These are phyloP conservation scores for Pristis pectinata DNA, from an alignment of 2,797 vertebrate species.

Conservation along the genomic window DNA sequence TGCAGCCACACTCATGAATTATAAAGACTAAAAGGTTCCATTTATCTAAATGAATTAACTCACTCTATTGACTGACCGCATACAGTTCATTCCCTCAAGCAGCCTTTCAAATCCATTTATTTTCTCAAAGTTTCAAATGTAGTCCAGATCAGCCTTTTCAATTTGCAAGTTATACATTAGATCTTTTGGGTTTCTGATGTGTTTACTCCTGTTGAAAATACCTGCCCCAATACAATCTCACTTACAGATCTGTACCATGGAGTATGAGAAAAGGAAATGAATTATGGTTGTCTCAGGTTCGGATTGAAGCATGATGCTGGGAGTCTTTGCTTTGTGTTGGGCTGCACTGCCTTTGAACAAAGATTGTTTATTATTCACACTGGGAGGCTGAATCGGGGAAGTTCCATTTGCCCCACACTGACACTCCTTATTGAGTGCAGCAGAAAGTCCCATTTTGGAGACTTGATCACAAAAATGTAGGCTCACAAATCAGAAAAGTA, in stretches of 20 bases:
- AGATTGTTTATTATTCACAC: not conserved
- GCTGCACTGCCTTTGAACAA: not conserved
- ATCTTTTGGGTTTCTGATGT: not conserved
- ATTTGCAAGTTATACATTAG: not conserved
- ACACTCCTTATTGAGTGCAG: not conserved
- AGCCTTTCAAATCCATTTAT: not conserved
- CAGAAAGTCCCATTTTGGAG: too few relatives aligned
- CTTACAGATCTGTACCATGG: not conserved
- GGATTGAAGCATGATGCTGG: not conserved
- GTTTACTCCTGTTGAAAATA: not conserved
- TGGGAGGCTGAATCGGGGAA: not conserved
- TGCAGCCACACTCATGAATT: too few relatives aligned
- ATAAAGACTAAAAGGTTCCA: too few relatives aligned
- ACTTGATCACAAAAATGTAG: too few relatives aligned
- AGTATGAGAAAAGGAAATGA: not conserved
- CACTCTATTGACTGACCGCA: too few relatives aligned
- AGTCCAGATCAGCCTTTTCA: not conserved
- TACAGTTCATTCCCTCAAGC: too few relatives aligned
- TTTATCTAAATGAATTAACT: too few relatives aligned
- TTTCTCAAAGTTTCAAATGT: not conserved
- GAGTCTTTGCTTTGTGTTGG: not conserved
- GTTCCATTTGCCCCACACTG: not conserved
- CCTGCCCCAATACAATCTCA: not conserved
- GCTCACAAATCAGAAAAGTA: too few relatives aligned
- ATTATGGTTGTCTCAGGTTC: not conserved